A percentile compares a stretch with the other conserved stretches of the same genome.
Conservation (phyloP, 2,113 vertebrate genomes). For the Cichladusa arquata region DNA sequence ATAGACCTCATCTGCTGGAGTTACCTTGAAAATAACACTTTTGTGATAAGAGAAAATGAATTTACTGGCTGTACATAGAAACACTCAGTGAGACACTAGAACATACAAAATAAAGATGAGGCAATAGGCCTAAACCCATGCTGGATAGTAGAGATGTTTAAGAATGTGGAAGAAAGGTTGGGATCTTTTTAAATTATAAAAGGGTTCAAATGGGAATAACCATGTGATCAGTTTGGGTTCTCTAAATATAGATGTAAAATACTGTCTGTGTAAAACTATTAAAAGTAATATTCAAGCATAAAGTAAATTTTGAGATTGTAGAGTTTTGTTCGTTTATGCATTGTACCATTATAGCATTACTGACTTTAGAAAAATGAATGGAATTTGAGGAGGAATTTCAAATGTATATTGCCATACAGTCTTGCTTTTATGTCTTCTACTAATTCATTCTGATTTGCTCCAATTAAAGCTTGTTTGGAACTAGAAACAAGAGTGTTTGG, state of each 20-base stretch:
- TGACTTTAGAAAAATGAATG: neutral
- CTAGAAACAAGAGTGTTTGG: neutral
- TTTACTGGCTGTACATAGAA: constrained; percentile 7
- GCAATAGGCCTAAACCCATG: neutral
- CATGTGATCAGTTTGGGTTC: neutral
- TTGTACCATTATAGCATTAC: neutral
- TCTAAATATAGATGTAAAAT: neutral
- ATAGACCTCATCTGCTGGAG: constrained; percentile 9
- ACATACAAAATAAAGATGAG: neutral
- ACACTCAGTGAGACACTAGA: neutral
- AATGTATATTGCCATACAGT: neutral
- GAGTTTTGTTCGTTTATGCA: neutral
- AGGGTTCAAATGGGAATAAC: neutral
- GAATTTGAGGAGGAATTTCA: neutral
- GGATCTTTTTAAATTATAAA: neutral
- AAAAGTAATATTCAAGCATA: neutral
- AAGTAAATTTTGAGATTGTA: neutral
- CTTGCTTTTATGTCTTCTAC: neutral
- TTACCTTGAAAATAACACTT: constrained; percentile 54
- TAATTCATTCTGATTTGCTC: neutral
- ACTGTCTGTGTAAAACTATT: neutral
- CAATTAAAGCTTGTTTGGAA: neutral
- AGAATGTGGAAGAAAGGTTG: neutral
- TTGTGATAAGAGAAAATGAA: constrained; percentile 34
- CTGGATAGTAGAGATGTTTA: neutral